Evolutionary conservation across 2,113 vertebrate species (phyloP), one percentile per base, ranked within the genome.

Genomic region (Stegastes partitus): DNA sequence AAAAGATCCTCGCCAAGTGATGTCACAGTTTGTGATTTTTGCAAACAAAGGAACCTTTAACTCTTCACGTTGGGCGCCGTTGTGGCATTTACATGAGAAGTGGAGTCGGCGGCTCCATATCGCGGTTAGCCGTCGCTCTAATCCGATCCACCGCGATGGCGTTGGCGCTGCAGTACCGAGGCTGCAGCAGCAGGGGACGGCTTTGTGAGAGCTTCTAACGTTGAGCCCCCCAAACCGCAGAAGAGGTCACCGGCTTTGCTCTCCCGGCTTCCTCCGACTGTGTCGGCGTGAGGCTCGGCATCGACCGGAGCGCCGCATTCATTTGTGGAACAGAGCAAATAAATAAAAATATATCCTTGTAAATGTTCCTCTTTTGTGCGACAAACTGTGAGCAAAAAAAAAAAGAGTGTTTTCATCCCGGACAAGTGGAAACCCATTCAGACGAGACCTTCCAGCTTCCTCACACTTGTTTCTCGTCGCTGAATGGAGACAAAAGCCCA

Each of bases 31-130:
- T 93, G 93, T 95, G 94, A 95, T 96, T 96, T n/a, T 95, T 94
- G 87, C 92, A 92, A 91, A 96, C 95, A 95, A 95, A 93, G 88
- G 93, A 94, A 94, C 83, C 87, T 94, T 94, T 92, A 91, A 92
- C 87, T 92, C 92, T 94, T 96, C 95, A 93, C 95, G 89, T 92
- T 61, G 84, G 91, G 84, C 95, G 92, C 89, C 92, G 87, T 90
- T 93, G 93, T 93, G 89, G 93, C 96, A 97, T 97, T 98, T 96
- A 95, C 96, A 97, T 97, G 94, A 96, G 95, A 95, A 97, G 95
- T 94, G 92, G 93, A 95, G 93, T 85, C 82, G 63, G 85, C n/a
- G 94, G 93, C 94, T 96, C 94, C 86, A 86, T 89, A 93, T 93
- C 94, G 92, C 91, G 92, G 95, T 95, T 90, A 95, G 96, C 93